Evolutionary conservation across 2,888 invertebrate species (phyloP).

Genomic region (Crioceris asparagi): DNA sequence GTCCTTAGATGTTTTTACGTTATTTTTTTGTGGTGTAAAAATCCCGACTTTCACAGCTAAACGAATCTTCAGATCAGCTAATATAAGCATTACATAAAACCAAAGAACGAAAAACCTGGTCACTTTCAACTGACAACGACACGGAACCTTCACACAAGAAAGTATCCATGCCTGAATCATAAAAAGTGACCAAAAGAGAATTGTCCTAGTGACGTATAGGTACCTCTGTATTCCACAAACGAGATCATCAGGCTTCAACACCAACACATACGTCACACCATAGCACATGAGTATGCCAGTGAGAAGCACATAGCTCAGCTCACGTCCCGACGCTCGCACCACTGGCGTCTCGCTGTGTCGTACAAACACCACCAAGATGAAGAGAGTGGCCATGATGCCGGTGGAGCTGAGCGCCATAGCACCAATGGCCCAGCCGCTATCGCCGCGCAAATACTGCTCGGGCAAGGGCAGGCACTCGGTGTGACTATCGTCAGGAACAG

Average conservation of each 20-base stretch:
- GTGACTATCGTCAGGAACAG: constrained; percentile 67
- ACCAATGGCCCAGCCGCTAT: constrained; percentile 86
- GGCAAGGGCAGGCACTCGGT: constrained; percentile 66
- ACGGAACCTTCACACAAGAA: too few relatives aligned
- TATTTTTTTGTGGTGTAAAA: too few relatives aligned
- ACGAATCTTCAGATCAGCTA: too few relatives aligned
- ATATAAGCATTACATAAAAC: too few relatives aligned
- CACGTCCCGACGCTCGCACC: constrained; percentile 90
- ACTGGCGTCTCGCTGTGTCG: constrained; percentile 84
- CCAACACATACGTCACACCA: constrained; percentile 82
- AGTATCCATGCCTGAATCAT: too few relatives aligned
- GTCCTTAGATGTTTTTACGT: too few relatives aligned
- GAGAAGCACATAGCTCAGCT: constrained; percentile 82
- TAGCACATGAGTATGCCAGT: constrained; percentile 86
- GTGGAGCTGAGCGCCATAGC: constrained; percentile 82
- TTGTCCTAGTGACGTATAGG: too few relatives aligned
- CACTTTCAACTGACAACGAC: too few relatives aligned
- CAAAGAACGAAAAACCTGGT: too few relatives aligned
- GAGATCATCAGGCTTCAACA: constrained; percentile 76
- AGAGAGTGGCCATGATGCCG: constrained; percentile 58
- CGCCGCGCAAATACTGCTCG: constrained; percentile 69
- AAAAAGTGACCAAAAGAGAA: too few relatives aligned
- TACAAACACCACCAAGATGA: constrained; percentile 48
- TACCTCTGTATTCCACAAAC: constrained; percentile 86
- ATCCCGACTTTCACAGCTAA: too few relatives aligned